A percentile compares a stretch with the other conserved stretches of the same genome.
phyloP scores from a whole-genome alignment of 2,797 vertebrate genomes.

The Ctenochaetus hawaiiensis region DNA sequence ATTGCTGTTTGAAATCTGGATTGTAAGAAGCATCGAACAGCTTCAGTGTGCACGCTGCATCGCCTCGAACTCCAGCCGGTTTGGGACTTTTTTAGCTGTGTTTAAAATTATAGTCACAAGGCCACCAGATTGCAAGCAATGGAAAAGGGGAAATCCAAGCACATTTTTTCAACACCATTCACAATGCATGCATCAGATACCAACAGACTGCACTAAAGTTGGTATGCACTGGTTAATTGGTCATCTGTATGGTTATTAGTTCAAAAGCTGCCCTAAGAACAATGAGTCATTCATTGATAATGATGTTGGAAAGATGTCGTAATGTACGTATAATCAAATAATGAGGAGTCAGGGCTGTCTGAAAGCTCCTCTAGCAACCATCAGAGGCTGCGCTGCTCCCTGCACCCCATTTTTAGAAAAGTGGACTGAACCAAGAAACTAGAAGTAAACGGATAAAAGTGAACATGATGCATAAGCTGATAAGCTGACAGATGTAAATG shows the following conservation, averaged over 20 bases:
- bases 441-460: conserved; percentile 6
- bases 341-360: conserved; percentile 7
- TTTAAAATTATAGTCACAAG: conserved; percentile 75
- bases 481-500: neutral
- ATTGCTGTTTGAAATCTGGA: conserved; percentile 6
- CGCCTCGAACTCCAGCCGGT: neutral
- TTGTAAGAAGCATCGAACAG: neutral
- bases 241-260: conserved; percentile 46
- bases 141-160: conserved; percentile 64
- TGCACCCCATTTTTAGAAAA: neutral
- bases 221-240: conserved; percentile 56
- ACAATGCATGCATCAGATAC: conserved; percentile 64
- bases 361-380: conserved; percentile 27
- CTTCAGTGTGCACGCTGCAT: conserved; percentile 8
- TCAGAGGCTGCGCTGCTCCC: conserved; percentile 14
- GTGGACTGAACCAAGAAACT: neutral
- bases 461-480: neutral
- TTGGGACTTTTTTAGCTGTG: conserved; percentile 60
- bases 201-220: conserved; percentile 37
- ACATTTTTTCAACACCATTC: conserved; percentile 46
- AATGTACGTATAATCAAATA: conserved; percentile 56
- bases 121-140: conserved; percentile 38
- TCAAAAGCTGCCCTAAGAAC: conserved; percentile 52
- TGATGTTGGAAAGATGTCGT: conserved; percentile 44
- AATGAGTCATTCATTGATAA: conserved; percentile 59